Evolutionary conservation across 2,113 vertebrate species (phyloP).

Genomic region (Eublepharis macularius): DNA sequence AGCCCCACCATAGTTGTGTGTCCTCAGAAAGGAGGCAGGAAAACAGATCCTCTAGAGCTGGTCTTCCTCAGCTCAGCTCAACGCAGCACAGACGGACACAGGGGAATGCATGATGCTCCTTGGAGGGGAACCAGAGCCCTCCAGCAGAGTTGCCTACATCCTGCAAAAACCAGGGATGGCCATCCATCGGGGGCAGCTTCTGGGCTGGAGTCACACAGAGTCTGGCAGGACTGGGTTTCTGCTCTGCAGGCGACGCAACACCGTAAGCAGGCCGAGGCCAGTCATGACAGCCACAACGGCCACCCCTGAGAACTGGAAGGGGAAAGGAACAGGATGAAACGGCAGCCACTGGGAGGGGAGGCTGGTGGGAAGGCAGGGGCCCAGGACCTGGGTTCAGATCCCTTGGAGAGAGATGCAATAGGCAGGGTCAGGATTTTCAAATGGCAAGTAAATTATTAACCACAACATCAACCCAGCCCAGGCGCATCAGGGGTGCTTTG

Average conservation of each 20-base stretch:
- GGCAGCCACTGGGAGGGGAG: neutral
- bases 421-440: neutral
- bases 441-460: neutral
- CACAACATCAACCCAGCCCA: too few species aligned
- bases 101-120: too few species aligned
- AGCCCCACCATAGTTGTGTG: too few species aligned
- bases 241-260: conserved; percentile 22
- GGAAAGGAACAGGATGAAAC: neutral
- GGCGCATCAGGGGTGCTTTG: too few species aligned
- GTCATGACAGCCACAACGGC: conserved; percentile 60
- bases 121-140: too few species aligned
- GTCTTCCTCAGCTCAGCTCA: too few species aligned
- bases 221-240: neutral
- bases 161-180: too few species aligned
- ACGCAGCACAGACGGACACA: too few species aligned
- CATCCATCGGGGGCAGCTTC: neutral
- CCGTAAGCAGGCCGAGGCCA: conserved; percentile 54
- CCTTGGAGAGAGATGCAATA: neutral
- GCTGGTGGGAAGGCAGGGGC: neutral
- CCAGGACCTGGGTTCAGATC: neutral
- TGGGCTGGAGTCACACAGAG: conserved; percentile 15
- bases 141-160: too few species aligned
- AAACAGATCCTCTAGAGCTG: too few species aligned
- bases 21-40: too few species aligned
- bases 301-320: conserved; percentile 60